phyloP scores from a whole-genome alignment of 1,140 invertebrate genomes.

The Yoshiicerus persimilis region DNA sequence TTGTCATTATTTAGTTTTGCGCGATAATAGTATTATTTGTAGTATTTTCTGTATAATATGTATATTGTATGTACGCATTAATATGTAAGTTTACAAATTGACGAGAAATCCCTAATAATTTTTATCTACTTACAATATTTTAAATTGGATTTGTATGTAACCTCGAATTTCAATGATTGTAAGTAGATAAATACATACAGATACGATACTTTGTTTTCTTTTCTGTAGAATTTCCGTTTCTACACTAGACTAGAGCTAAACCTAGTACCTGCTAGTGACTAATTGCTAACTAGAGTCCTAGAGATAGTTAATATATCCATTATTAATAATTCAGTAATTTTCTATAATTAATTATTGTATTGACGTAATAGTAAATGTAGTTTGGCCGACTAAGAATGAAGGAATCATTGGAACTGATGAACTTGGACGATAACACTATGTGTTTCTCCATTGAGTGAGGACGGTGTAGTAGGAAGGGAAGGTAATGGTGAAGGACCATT shows the following conservation, averaged over 20 bases:
- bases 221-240: neutral
- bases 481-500: conserved; percentile 41
- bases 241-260: neutral
- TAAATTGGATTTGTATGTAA: neutral
- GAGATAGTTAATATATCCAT: neutral
- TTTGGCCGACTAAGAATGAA: conserved; percentile 6
- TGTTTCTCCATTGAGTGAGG: conserved; percentile 41
- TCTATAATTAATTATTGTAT: neutral
- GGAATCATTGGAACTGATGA: conserved; percentile 31
- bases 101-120: neutral
- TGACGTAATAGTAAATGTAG: neutral
- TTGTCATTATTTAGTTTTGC: neutral
- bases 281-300: neutral
- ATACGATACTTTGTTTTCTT: neutral
- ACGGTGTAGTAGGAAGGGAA: conserved; percentile 44
- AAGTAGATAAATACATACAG: neutral
- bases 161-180: neutral
- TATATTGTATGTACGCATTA: neutral
- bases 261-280: neutral
- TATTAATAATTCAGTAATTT: neutral
- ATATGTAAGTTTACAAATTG: neutral
- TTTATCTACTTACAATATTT: neutral
- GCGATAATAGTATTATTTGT: neutral
- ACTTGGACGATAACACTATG: conserved; percentile 42
- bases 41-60: neutral